Base-by-base conservation (phyloP, 2,797 vertebrate species). In the Spizella passerina region DNA sequence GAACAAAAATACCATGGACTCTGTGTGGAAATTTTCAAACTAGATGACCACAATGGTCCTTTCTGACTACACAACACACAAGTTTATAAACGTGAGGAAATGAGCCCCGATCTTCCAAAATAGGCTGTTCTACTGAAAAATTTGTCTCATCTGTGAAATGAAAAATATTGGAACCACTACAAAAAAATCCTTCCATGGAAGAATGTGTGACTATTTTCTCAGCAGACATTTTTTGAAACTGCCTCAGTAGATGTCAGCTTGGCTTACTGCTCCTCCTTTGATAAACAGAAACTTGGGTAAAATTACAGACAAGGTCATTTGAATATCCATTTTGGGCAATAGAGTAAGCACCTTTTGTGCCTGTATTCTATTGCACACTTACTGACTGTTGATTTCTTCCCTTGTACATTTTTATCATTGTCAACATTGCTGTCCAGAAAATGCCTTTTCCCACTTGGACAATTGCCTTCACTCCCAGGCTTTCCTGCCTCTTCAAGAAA, bases 311-410 rank as follows among this genome's bases (percentile, higher is more conserved):
- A 53, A 43, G 11, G 17, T 56, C 7, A 36, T 82, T 73, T 63
- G 27, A 77, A 57, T 53, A 71, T 57, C 14, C 27, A 7, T 79
- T 14, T 84, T 0, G 0, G 27, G 27, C 49, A 89, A 38, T 11
- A 16, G 10, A 70, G 14, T 65, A 66, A 76, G 55, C n/a, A 46
- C 4, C 2, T 81, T 50, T 53, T 72, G 24, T 3, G 2, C 22
- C 14, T 75, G 3, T 49, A 64, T 68, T 75, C 5, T 3, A n/a
- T 13, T 78, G 27, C 12, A 69, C 0, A 0, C 22, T 49, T 43
- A 53, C 19, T 65, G 17, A 52, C 26, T 65, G 5, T 29, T 72
- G 26, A 79, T 80, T 94, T 82, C 43, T 85, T 79, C 50, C 7
- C 38, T 86, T 65, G 4, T 32, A 55, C 6, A 4, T 60, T 73